Conservation (phyloP, 1,140 invertebrate genomes). For the Cheumatopsyche charites region DNA sequence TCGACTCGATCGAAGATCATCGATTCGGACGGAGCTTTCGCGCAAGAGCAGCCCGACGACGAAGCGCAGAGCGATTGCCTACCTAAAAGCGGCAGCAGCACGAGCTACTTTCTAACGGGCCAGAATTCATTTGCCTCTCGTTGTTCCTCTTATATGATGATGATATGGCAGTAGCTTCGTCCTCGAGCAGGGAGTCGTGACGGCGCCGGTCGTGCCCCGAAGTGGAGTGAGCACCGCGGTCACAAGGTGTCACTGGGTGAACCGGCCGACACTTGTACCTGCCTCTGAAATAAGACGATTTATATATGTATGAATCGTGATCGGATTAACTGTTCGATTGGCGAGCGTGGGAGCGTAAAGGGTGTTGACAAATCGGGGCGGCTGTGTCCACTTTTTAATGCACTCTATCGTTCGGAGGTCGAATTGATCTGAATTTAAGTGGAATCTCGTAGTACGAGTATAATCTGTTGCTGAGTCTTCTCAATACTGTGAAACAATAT, state of each 20-base stretch:
- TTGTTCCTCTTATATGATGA: slow-evolving; percentile 42
- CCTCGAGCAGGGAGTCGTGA: slow-evolving; percentile 37
- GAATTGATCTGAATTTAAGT: no score
- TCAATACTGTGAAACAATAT: no score
- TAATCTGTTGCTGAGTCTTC: no score
- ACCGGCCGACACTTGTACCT: slow-evolving; percentile 36
- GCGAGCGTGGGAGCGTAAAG: slow-evolving; percentile 22
- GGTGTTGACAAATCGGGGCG: neutral
- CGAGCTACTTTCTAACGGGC: no score
- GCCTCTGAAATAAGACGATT: slow-evolving; percentile 32
- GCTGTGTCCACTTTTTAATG: neutral
- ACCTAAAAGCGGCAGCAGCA: no score
- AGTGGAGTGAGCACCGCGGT: slow-evolving; percentile 41
- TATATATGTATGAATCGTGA: slow-evolving; percentile 29
- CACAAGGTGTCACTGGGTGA: slow-evolving; percentile 47
- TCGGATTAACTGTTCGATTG: slow-evolving; percentile 25
- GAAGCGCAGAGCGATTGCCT: no score
- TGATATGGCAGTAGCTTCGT: slow-evolving; percentile 39
- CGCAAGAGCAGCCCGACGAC: no score
- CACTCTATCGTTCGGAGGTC: neutral
- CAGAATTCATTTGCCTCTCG: slow-evolving; percentile 34
- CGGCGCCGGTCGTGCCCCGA: slow-evolving; percentile 39
- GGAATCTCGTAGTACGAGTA: no score
- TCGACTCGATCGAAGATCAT: no score
- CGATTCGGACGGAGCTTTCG: no score